A percentile compares a stretch with the other conserved stretches of the same genome.
Conservation (phyloP, 2,113 vertebrate species). For the Psammodynastes pulverulentus region DNA sequence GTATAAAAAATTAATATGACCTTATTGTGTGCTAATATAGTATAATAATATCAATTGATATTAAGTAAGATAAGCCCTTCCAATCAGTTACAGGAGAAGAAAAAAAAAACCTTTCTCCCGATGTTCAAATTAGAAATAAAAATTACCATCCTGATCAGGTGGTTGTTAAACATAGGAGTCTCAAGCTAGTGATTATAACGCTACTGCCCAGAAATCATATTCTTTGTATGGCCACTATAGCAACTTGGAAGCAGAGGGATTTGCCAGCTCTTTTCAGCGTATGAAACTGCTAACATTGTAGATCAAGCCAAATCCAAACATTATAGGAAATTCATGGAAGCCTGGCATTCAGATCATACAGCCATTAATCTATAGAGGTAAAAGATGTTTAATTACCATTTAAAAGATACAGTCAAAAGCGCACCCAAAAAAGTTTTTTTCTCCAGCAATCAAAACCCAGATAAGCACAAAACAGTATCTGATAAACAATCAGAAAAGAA, state of each 20-base stretch:
- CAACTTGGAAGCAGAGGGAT: neutral
- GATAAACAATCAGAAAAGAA: neutral
- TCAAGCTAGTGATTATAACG: neutral
- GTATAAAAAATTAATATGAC: slow-evolving; percentile 16
- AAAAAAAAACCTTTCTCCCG: neutral
- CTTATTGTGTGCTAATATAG: neutral
- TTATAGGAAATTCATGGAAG: neutral
- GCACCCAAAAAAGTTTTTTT: neutral
- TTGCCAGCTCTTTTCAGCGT: neutral
- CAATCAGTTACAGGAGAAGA: neutral
- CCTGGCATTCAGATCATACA: neutral
- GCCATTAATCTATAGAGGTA: neutral
- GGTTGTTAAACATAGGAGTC: neutral
- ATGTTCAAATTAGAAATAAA: neutral
- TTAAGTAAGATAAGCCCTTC: neutral
- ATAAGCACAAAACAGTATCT: neutral
- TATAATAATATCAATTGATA: neutral
- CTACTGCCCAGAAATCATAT: neutral
- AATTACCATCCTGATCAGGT: neutral
- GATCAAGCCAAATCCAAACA: neutral
- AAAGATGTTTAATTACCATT: neutral
- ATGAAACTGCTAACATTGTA: neutral
- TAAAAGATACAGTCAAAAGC: neutral
- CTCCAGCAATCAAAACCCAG: neutral
- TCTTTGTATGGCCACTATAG: neutral